These are phyloP conservation scores for Macroteleia sp. DNA, from an alignment of 2,888 invertebrate genomes.

Conservation along the genomic window DNA sequence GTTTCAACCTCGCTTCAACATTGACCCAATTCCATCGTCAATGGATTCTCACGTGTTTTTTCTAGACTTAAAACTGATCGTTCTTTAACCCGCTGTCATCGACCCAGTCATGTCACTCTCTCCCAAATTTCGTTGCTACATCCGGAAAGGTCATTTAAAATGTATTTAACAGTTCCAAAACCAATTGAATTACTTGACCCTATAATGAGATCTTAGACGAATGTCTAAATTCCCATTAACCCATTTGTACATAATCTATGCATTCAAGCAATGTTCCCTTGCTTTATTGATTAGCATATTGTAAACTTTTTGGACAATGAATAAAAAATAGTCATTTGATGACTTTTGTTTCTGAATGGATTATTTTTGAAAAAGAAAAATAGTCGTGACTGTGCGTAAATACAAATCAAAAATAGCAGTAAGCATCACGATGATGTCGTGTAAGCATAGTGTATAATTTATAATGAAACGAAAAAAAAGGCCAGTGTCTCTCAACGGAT, in stretches of 20 bases:
- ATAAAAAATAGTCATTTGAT: too few relatives aligned
- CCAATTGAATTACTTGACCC: too few relatives aligned
- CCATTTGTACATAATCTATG: too few relatives aligned
- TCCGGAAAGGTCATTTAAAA: too few relatives aligned
- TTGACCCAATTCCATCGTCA: constrained; percentile 79
- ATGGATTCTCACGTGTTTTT: constrained; percentile 68
- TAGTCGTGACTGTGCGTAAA: constrained; percentile 6
- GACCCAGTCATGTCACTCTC: constrained; percentile 6
- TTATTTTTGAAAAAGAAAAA: not conserved
- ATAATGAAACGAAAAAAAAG: constrained; percentile 35
- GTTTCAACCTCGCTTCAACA: constrained; percentile 69
- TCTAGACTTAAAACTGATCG: constrained; percentile 21
- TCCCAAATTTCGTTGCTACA: too few relatives aligned
- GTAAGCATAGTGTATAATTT: constrained; percentile 30
- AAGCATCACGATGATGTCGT: constrained; percentile 10
- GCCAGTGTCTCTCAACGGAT: constrained; percentile 38
- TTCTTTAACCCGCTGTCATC: constrained; percentile 6
- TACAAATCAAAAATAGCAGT: constrained; percentile 16
- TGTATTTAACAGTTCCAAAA: too few relatives aligned
- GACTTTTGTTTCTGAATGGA: not conserved
- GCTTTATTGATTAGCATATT: too few relatives aligned
- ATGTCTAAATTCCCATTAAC: too few relatives aligned
- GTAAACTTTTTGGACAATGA: too few relatives aligned
- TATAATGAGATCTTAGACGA: too few relatives aligned
- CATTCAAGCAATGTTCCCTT: too few relatives aligned